Evolutionary conservation across 2,797 vertebrate species (phyloP).

Genomic region (Rhinoraja longicauda): DNA sequence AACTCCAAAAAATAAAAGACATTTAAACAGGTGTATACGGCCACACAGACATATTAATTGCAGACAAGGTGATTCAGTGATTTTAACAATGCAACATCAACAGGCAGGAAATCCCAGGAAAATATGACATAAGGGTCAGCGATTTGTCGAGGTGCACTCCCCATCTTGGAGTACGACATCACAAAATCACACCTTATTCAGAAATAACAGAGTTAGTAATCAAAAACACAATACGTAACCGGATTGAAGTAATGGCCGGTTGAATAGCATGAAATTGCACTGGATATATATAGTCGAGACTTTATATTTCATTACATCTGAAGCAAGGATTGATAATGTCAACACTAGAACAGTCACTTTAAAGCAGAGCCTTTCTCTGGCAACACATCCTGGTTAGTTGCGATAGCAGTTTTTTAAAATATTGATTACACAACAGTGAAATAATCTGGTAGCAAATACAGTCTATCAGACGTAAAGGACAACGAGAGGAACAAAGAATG

Average conservation of each 20-base stretch:
- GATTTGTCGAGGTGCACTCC: background rate
- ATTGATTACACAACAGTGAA: background rate
- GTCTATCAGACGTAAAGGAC: background rate
- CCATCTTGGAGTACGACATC: background rate
- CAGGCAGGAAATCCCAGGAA: background rate
- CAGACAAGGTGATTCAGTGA: background rate
- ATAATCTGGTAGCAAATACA: background rate
- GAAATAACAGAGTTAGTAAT: background rate
- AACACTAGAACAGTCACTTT: constrained; percentile 27
- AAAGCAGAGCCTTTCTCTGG: constrained; percentile 10
- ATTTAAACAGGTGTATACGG: background rate
- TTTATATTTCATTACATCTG: constrained; percentile 21
- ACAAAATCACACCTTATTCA: background rate
- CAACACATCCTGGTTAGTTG: background rate
- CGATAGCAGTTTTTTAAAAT: constrained; percentile 1
- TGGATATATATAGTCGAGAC: background rate
- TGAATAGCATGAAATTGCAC: constrained; percentile 6
- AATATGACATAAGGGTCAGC: background rate
- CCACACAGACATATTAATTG: background rate
- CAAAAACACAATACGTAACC: constrained; percentile 23
- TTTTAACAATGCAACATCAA: background rate
- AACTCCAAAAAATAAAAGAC: background rate
- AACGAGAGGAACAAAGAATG: background rate
- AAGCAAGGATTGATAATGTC: constrained; percentile 21
- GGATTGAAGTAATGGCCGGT: background rate